phyloP scores from a whole-genome alignment of 2,113 vertebrate genomes.

The Geococcyx californianus region DNA sequence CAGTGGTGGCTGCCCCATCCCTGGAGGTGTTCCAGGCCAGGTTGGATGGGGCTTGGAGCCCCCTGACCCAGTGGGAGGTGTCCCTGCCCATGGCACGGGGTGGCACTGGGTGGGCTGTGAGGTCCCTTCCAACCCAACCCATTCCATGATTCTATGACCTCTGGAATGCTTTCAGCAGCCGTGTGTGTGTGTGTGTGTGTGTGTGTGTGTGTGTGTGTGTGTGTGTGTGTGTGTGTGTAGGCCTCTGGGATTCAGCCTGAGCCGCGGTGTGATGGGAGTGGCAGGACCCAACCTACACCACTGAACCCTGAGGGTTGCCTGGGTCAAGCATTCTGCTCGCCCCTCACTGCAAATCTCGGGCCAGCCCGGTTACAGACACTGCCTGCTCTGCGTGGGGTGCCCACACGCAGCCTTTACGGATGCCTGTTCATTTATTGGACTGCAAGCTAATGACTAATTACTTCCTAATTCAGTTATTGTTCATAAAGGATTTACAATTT shows the following conservation, averaged over 20 bases:
- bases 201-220: too few relatives aligned
- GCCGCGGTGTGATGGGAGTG: fast-evolving
- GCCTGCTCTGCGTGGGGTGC: fast-evolving
- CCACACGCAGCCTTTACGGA: neutral
- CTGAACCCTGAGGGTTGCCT: neutral
- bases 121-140: too few relatives aligned
- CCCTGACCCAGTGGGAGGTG: too few relatives aligned
- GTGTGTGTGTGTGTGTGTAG: too few relatives aligned
- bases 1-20: too few relatives aligned
- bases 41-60: too few relatives aligned
- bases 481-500: neutral
- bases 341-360: neutral
- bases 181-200: too few relatives aligned
- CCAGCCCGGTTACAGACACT: fast-evolving
- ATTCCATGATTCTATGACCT: neutral
- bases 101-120: too few relatives aligned
- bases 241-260: too few relatives aligned
- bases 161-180: neutral
- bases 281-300: neutral
- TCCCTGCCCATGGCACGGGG: too few relatives aligned
- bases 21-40: too few relatives aligned
- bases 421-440: neutral
- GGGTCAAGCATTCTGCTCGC: fast-evolving
- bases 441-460: neutral
- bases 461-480: neutral